phyloP scores from a whole-genome alignment of 2,113 vertebrate species.

The Capreolus pygargus region DNA sequence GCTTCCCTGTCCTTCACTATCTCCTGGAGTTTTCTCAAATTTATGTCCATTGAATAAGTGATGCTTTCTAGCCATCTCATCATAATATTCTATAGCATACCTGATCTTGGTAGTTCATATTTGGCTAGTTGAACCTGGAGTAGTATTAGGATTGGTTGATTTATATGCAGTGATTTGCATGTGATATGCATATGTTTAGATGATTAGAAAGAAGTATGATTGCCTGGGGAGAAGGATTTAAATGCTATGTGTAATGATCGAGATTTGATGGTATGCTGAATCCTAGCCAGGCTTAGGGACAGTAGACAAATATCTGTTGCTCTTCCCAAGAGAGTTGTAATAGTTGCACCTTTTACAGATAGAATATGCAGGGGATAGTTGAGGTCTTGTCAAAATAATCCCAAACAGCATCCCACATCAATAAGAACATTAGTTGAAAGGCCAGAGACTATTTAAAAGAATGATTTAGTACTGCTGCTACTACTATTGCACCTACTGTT shows the following conservation, averaged over 20 bases:
- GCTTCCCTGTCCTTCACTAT: not conserved
- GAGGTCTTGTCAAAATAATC: not conserved
- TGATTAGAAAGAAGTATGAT: not conserved
- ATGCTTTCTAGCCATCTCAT: not conserved
- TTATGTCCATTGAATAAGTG: not conserved
- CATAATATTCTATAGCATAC: not conserved
- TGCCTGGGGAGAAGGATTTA: not conserved
- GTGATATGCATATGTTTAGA: not conserved
- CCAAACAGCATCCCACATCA: not conserved
- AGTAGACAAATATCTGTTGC: not conserved
- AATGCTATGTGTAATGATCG: not conserved
- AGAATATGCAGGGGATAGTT: not conserved
- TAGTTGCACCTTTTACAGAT: not conserved
- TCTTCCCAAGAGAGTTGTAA: not conserved
- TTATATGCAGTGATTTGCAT: not conserved
- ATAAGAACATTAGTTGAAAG: not conserved
- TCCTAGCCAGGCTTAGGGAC: not conserved
- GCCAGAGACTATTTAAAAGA: not conserved
- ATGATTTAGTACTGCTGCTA: not conserved
- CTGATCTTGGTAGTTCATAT: not conserved
- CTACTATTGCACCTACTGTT: not conserved
- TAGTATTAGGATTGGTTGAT: not conserved
- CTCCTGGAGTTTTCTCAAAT: not conserved
- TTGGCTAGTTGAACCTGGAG: not conserved
- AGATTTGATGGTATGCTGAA: not conserved